Percentiles rank a stretch among this genome's conserved stretches.
Conservation (phyloP, 1,140 invertebrate genomes). For the Rhyacophila brunnea region DNA sequence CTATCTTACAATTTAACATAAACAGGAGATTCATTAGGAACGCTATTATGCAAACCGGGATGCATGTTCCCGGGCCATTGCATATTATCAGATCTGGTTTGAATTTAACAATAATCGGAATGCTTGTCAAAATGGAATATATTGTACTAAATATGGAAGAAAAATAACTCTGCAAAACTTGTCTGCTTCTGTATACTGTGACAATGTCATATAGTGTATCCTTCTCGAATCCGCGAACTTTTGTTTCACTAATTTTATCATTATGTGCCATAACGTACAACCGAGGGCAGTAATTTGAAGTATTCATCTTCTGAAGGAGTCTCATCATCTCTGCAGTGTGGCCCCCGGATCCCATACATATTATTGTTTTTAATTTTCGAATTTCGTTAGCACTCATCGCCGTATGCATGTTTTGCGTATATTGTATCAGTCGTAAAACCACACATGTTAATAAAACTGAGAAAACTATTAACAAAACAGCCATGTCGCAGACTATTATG, state of each 20-base stretch:
- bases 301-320: slow-evolving; percentile 63
- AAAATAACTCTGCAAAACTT: slow-evolving; percentile 84
- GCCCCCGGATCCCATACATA: slow-evolving; percentile 58
- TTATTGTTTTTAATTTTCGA: slow-evolving; percentile 41
- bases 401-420: too few species aligned
- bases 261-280: slow-evolving; percentile 78
- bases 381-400: slow-evolving; percentile 1
- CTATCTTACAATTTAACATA: slow-evolving; percentile 68
- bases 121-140: slow-evolving; percentile 63
- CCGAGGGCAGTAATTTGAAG: slow-evolving; percentile 63
- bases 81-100: slow-evolving; percentile 79
- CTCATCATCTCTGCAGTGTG: slow-evolving; percentile 89
- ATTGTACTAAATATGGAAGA: slow-evolving; percentile 78
- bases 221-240: slow-evolving; percentile 59
- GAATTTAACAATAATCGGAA: slow-evolving; percentile 69
- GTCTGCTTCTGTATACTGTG: slow-evolving; percentile 77
- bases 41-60: slow-evolving; percentile 79
- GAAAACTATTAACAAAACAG: too few species aligned
- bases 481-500: too few species aligned
- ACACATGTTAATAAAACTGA: too few species aligned
- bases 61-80: slow-evolving; percentile 95
- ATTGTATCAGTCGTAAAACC: too few species aligned
- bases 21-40: slow-evolving; percentile 67
- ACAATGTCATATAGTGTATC: slow-evolving; percentile 54
- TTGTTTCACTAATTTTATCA: slow-evolving; percentile 72